Percentiles rank a stretch among this genome's conserved stretches.
phyloP scores from a whole-genome alignment of 2,113 vertebrate genomes.

The Telmatochromis sp. region DNA sequence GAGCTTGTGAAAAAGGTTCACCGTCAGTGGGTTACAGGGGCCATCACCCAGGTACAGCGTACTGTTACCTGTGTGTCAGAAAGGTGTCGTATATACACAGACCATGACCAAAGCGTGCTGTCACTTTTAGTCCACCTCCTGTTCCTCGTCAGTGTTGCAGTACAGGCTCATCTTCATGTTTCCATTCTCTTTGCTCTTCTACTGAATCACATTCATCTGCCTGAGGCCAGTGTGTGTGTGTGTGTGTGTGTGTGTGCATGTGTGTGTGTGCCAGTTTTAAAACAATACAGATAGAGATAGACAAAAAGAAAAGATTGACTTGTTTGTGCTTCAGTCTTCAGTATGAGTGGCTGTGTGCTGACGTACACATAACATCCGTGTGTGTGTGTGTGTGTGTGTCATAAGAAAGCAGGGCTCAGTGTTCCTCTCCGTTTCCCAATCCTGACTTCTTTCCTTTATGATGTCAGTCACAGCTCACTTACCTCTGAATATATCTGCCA shows the following conservation, averaged over 20 bases:
- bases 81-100: background rate
- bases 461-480: conserved; percentile 43
- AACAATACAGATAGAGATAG: background rate
- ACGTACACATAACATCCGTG: background rate
- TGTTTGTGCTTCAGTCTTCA: conserved; percentile 17
- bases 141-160: background rate
- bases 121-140: background rate
- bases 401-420: background rate
- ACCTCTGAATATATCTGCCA: conserved; percentile 7
- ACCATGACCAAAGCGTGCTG: background rate
- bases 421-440: background rate
- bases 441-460: background rate
- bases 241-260: background rate
- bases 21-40: background rate
- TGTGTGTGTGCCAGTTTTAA: background rate
- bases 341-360: background rate
- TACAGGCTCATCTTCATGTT: background rate
- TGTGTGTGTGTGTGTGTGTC: background rate
- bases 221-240: background rate
- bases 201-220: background rate
- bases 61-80: background rate
- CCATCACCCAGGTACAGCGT: background rate
- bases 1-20: accelerated
- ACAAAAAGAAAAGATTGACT: background rate
- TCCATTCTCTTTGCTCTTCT: background rate